A percentile compares a stretch with the other conserved stretches of the same genome.
Evolutionary conservation across 2,888 invertebrate species (phyloP).

Genomic region (Spilosoma lubricipeda): DNA sequence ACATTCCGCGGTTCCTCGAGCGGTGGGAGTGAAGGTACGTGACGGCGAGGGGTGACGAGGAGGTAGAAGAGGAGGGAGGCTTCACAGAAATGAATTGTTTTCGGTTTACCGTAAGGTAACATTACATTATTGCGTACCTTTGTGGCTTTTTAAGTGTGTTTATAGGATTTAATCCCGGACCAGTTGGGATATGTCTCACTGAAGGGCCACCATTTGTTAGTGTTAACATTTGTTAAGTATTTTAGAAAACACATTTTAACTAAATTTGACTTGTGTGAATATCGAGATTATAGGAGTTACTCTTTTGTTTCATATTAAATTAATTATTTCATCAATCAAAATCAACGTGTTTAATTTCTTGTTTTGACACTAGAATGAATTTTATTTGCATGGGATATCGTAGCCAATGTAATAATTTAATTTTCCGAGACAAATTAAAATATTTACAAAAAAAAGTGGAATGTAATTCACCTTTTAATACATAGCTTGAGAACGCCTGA

Average conservation of each 20-base stretch:
- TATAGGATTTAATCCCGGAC: slow-evolving; percentile 63
- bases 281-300: slow-evolving; percentile 41
- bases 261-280: slow-evolving; percentile 30
- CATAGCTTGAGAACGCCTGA: slow-evolving; percentile 69
- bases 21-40: slow-evolving; percentile 54
- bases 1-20: slow-evolving; percentile 71
- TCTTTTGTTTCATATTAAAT: slow-evolving; percentile 30
- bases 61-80: slow-evolving; percentile 38
- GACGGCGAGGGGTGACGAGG: slow-evolving; percentile 37
- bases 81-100: slow-evolving; percentile 79
- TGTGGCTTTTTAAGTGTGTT: slow-evolving; percentile 76
- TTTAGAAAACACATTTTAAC: slow-evolving; percentile 47
- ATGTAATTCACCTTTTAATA: slow-evolving; percentile 74
- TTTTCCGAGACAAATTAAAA: slow-evolving; percentile 71
- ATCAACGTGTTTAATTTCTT: slow-evolving; percentile 39
- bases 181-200: slow-evolving; percentile 35
- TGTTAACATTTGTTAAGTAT: slow-evolving; percentile 26
- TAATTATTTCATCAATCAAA: slow-evolving; percentile 48
- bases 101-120: slow-evolving; percentile 75
- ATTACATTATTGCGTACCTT: slow-evolving; percentile 79
- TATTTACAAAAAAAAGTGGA: slow-evolving; percentile 75
- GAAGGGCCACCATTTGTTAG: slow-evolving; percentile 19
- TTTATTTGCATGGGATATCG: slow-evolving; percentile 60
- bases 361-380: slow-evolving; percentile 38
- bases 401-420: slow-evolving; percentile 72